These are phyloP conservation scores for Acronicta leporina DNA, from an alignment of 2,888 invertebrate species.

Conservation along the genomic window DNA sequence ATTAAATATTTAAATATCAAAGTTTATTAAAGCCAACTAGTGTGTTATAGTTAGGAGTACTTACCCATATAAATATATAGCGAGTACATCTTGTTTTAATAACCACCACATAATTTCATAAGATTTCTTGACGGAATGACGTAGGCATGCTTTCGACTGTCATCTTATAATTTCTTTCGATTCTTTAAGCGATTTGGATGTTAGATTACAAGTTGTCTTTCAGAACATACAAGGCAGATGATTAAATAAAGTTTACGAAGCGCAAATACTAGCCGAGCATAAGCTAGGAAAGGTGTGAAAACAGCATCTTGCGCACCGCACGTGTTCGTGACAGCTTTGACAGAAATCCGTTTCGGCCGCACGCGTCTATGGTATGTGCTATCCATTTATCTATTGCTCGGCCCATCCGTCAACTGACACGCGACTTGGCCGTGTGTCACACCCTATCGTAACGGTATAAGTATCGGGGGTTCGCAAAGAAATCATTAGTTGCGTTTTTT, in stretches of 20 bases:
- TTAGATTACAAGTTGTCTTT: too few relatives aligned
- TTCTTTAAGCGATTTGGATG: too few relatives aligned
- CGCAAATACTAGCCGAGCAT: slow-evolving; percentile 14
- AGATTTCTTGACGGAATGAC: too few relatives aligned
- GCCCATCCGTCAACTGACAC: slow-evolving; percentile 69
- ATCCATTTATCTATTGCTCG: slow-evolving; percentile 55
- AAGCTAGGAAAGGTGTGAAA: slow-evolving; percentile 50
- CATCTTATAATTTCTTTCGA: too few relatives aligned
- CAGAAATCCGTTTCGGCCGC: slow-evolving; percentile 69
- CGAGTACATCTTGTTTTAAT: too few relatives aligned
- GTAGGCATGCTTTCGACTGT: too few relatives aligned
- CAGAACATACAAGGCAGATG: too few relatives aligned
- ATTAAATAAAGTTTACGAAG: not conserved
- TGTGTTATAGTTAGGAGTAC: too few relatives aligned
- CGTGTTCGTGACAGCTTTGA: slow-evolving; percentile 70
- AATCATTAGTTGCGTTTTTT: slow-evolving; percentile 45
- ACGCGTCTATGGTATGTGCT: slow-evolving; percentile 57
- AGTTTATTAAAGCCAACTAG: too few relatives aligned
- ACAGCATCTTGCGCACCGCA: slow-evolving; percentile 47
- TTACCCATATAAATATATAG: too few relatives aligned
- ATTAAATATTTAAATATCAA: too few relatives aligned
- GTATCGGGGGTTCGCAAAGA: slow-evolving; percentile 26
- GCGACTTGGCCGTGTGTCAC: slow-evolving; percentile 63
- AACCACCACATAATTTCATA: too few relatives aligned
- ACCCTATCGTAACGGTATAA: slow-evolving; percentile 47